Base-by-base conservation (phyloP, 2,888 invertebrate genomes). In the Drosophila yooni region DNA sequence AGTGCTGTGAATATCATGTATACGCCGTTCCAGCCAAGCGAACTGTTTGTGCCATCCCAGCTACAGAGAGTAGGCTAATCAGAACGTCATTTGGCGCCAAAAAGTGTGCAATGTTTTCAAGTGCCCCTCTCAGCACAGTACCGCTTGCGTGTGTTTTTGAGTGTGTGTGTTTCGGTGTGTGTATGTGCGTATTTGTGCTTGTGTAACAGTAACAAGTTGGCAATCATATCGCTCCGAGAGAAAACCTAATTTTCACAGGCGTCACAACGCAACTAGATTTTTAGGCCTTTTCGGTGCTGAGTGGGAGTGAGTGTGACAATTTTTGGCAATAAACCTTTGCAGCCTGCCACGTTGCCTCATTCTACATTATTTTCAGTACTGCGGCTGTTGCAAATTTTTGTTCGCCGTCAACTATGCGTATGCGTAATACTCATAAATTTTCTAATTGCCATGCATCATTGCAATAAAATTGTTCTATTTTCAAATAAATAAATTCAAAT, bases 1-100 rank as follows among this genome's bases (percentile, higher is more conserved):
- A 78, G 80, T 81, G 79, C 53, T 34, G 69, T 81, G 74, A 60
- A 61, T 66, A 76, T 76, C 58, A 76, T 80, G 72, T 80, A 80
- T 76, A 80, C 59, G 80, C 56, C 70, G 64, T 63, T 33, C 33
- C 56, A 48, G 38, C 31, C 53, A 34, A 65, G 64, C 70, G 65
- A 64, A 70, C 67, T 63, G 53, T 71, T 54, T 76, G 64, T 64
- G 63, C 31, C n/a, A 33, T 34, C 18, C 33, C 65, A 31, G 50
- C 43, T 13, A 61, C 34, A 46, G 38, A 58, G 72, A 52, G 67
- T n/a, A 36, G 52, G 57, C 69, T 66, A 64, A 68, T 80, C 79
- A 75, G 61, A 78, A 70, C 69, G 69, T 33, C 38, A 60, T 76
- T 88, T 88, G 89, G 84, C 84, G 89, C 85, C 89, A 89, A 83